Evolutionary conservation across 2,888 invertebrate species (phyloP).

Genomic region (Acrocyrtus sp.): DNA sequence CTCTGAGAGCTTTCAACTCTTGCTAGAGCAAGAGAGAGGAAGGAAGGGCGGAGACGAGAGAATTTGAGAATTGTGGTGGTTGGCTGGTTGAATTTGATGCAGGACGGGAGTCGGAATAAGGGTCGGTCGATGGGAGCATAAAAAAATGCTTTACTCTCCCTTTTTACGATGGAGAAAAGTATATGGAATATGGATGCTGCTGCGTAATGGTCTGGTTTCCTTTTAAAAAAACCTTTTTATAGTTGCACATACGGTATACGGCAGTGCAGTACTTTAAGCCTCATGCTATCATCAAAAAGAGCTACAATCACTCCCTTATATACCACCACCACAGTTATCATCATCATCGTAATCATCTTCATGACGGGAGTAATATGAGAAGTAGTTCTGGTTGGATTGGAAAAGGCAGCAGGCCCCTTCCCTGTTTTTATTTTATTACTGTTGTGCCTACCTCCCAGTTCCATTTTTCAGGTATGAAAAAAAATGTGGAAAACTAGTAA

Average conservation of each 20-base stretch:
- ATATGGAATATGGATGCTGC: no score
- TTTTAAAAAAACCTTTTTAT: no score
- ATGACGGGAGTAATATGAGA: background rate
- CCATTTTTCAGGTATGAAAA: no score
- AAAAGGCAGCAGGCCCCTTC: background rate
- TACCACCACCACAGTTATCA: no score
- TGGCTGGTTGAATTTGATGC: constrained; percentile 42
- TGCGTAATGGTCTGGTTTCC: no score
- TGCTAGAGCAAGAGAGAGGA: constrained; percentile 21
- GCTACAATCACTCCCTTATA: no score
- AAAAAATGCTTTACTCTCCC: background rate
- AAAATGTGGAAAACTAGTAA: no score
- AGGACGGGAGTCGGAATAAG: constrained; percentile 29
- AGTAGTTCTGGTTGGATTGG: background rate
- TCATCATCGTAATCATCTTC: no score
- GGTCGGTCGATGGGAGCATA: constrained; percentile 19
- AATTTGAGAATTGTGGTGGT: constrained; percentile 39
- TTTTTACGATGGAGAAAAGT: no score
- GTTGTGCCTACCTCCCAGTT: background rate
- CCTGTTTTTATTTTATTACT: no score
- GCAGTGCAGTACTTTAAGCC: no score
- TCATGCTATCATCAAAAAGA: background rate
- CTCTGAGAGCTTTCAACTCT: background rate
- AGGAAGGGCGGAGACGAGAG: constrained; percentile 54
- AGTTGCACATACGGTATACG: no score